Evolutionary conservation across 2,888 invertebrate genomes (phyloP).

Genomic region (Osedax fenrisi): DNA sequence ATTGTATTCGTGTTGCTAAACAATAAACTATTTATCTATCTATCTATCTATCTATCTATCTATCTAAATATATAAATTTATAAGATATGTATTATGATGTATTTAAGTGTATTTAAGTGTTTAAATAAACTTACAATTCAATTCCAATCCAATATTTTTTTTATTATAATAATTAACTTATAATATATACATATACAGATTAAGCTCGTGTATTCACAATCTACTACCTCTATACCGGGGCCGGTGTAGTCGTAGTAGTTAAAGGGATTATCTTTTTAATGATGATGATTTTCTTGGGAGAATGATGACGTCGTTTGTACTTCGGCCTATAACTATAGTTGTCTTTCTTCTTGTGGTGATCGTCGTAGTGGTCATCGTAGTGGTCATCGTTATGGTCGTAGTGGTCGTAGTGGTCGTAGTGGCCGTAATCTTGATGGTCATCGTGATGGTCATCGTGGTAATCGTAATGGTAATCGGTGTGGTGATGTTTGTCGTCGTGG

Average conservation of each 20-base stretch:
- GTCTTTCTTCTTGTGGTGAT: background rate
- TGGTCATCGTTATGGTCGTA: conserved; percentile 2
- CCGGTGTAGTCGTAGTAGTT: conserved; percentile 8
- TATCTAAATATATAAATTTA: too few species aligned
- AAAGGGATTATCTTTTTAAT: conserved; percentile 14
- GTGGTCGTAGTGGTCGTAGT: background rate
- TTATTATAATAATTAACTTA: too few species aligned
- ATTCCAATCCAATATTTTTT: too few species aligned
- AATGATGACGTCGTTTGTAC: conserved; percentile 4
- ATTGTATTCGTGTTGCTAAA: too few species aligned
- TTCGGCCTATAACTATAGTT: conserved; percentile 5
- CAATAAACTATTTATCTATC: too few species aligned
- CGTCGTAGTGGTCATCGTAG: background rate
- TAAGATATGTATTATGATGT: too few species aligned
- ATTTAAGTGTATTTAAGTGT: too few species aligned
- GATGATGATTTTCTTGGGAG: conserved; percentile 11
- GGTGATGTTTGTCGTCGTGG: background rate
- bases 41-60: too few species aligned
- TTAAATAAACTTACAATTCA: too few species aligned
- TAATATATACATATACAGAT: too few species aligned
- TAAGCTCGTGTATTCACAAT: too few species aligned
- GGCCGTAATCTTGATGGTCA: background rate
- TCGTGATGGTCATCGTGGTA: background rate
- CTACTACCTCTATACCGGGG: too few species aligned
- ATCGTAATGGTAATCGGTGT: background rate